phyloP scores from a whole-genome alignment of 2,113 vertebrate species.

The Myrmophylax atrothorax region DNA sequence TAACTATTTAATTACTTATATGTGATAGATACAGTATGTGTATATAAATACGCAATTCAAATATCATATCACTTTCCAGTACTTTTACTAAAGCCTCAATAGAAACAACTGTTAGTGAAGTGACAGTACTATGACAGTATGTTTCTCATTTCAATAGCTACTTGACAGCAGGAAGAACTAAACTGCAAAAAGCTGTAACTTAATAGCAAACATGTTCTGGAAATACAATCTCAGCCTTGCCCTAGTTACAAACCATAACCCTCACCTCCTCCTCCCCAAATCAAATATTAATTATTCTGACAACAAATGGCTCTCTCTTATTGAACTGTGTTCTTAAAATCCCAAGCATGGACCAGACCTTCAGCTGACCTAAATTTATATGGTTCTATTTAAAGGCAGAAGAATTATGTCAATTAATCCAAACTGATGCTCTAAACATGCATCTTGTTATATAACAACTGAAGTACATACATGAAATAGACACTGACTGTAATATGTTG shows the following conservation, averaged over 20 bases:
- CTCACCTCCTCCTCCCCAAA: background rate
- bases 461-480: background rate
- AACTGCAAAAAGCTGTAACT: background rate
- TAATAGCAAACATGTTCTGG: background rate
- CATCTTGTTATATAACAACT: slow-evolving; percentile 12
- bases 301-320: slow-evolving; percentile 17
- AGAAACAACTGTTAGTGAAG: background rate
- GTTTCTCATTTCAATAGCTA: background rate
- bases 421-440: slow-evolving; percentile 14
- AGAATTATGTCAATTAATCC: slow-evolving; percentile 63
- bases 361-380: slow-evolving; percentile 45
- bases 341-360: background rate
- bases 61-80: background rate
- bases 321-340: slow-evolving; percentile 26
- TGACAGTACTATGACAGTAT: background rate
- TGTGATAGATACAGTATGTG: background rate
- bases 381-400: slow-evolving; percentile 6
- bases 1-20: background rate
- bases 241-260: background rate
- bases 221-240: background rate
- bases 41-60: background rate
- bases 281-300: slow-evolving; percentile 7
- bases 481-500: background rate
- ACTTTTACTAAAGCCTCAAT: background rate
- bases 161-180: background rate